phyloP scores from a whole-genome alignment of 2,888 invertebrate species.

The Nebria salina region DNA sequence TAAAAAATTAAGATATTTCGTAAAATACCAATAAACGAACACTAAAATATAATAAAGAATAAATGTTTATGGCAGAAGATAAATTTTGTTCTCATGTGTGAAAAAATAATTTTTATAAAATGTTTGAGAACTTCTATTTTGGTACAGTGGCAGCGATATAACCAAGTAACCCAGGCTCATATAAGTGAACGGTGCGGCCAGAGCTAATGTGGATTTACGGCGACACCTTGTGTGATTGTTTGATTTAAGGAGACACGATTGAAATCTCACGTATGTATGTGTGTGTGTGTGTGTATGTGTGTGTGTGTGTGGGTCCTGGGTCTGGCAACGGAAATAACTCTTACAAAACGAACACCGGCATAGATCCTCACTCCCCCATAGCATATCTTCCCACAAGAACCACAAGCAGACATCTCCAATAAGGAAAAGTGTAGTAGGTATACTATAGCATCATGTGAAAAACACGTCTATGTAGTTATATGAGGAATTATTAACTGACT shows the following conservation, averaged over 20 bases:
- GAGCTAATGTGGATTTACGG: conserved; percentile 49
- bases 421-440: not conserved
- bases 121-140: conserved; percentile 15
- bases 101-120: conserved; percentile 2
- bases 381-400: not conserved
- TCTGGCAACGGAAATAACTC: conserved; percentile 17
- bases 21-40: no score
- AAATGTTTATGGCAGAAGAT: no score
- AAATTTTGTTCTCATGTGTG: no score
- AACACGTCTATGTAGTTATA: not conserved
- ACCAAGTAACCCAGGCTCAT: not conserved
- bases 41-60: no score
- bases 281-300: conserved; percentile 41
- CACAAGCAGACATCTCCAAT: not conserved
- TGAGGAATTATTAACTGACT: no score
- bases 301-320: not conserved
- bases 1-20: no score
- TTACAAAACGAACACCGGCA: conserved; percentile 12
- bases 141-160: conserved; percentile 3
- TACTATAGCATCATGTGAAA: not conserved
- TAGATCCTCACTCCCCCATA: not conserved
- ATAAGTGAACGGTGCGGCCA: not conserved
- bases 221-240: conserved; percentile 50
- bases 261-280: conserved; percentile 50
- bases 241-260: conserved; percentile 51